These are phyloP conservation scores for Muscicapa adusta DNA, from an alignment of 2,113 vertebrate genomes.

Conservation along the genomic window DNA sequence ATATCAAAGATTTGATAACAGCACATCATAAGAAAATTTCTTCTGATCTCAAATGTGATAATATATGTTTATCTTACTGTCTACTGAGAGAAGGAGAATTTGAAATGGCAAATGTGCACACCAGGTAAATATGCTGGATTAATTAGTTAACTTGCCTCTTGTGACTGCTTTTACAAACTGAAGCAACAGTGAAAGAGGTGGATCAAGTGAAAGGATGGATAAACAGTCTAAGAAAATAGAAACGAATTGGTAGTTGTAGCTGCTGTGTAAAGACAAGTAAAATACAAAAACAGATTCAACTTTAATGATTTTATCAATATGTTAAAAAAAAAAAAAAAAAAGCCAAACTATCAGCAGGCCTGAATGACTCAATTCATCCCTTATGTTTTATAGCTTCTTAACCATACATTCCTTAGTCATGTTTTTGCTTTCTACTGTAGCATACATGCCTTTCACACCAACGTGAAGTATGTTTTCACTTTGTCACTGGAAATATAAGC, in stretches of 20 bases:
- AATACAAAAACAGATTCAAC: background rate
- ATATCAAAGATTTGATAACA: background rate
- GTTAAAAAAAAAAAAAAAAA: background rate
- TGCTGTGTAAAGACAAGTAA: background rate
- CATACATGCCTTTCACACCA: background rate
- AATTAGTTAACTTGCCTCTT: background rate
- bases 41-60: background rate
- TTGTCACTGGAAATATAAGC: background rate
- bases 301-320: background rate
- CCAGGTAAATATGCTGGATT: background rate
- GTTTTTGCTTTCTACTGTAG: background rate
- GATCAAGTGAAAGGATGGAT: background rate
- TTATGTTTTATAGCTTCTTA: background rate
- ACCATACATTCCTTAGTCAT: background rate
- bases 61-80: background rate
- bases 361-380: background rate
- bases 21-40: background rate
- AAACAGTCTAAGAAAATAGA: background rate
- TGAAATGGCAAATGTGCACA: background rate
- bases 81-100: background rate
- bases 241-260: background rate
- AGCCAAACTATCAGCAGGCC: background rate
- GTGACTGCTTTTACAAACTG: background rate
- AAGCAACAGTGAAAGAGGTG: background rate
- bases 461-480: background rate